Conservation (phyloP, 2,113 vertebrate species). For the Ammospiza nelsoni region DNA sequence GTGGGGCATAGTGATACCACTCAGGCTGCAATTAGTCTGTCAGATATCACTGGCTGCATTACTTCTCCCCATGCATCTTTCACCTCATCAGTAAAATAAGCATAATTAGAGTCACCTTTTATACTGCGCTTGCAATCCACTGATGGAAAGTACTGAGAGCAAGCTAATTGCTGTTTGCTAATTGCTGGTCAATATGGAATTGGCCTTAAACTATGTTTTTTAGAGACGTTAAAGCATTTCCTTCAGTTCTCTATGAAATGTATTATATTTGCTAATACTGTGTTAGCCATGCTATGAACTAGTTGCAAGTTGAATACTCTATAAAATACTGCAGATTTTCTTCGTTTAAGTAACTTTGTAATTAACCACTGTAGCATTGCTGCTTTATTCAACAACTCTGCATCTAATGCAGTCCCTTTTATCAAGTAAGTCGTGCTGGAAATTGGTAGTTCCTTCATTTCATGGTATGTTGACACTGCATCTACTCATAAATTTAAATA, state of each 20-base stretch:
- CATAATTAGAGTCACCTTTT: background rate
- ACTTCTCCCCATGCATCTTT: background rate
- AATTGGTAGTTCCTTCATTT: conserved; percentile 49
- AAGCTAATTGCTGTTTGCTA: background rate
- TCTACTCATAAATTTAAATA: conserved; percentile 38
- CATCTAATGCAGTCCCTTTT: conserved; percentile 14
- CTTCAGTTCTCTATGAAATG: background rate
- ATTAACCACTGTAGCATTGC: conserved; percentile 35
- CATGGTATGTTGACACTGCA: conserved; percentile 11
- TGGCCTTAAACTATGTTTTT: background rate
- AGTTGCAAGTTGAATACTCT: background rate
- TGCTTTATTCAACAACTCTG: conserved; percentile 35
- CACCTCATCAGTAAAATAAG: conserved; percentile 15
- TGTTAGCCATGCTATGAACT: background rate
- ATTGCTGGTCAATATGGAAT: background rate
- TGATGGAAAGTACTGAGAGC: background rate
- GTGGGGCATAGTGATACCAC: background rate
- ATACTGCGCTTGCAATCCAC: background rate
- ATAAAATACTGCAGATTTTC: conserved; percentile 15
- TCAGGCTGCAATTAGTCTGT: background rate
- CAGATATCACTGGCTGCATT: background rate
- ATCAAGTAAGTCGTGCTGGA: conserved; percentile 42
- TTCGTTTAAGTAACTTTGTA: conserved; percentile 53
- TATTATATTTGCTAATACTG: background rate
- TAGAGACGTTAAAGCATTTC: background rate